Base-by-base conservation (phyloP, 2,797 vertebrate species). In the Chanos chanos region DNA sequence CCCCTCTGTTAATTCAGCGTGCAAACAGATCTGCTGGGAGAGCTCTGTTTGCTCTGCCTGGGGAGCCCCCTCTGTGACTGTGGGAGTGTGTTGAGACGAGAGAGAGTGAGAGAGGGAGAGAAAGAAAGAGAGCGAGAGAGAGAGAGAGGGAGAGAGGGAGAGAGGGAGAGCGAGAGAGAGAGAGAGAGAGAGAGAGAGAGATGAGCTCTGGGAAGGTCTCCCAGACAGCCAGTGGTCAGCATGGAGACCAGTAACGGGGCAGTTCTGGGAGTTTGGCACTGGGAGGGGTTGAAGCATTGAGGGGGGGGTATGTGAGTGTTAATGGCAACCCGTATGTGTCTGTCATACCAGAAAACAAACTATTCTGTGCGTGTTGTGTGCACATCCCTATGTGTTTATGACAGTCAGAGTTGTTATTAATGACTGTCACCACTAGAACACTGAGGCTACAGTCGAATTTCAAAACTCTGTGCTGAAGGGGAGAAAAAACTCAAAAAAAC, bases 1-100 rank as follows among this genome's bases (percentile, higher is more conserved):
- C 75, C 83, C 74, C 75, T 83, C 83, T 83, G 87, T 89, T 90
- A 92, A 92, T 91, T 92, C 90, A 92, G 87, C 89, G 85, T 87
- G 85, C 88, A 92, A 93, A 92, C 86, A 92, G 89, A 91, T 89
- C 89, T 92, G 87, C 84, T 85, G 84, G 85, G 83, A 80, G 81
- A 89, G 83, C 85, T 77, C 66, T 91, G 89, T 93, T 92, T 93
- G 85, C 86, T 91, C 82, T 92, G 77, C 54, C 66, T 80, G 88
- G 84, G 88, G 85, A 88, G 87, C 84, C 79, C 85, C 84, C 86
- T 81, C 37, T 25, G 36, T 6, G 58, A 43, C 41, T 6, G 41
- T 55, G 72, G 43, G 56, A n/a, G 66, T 34, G 36, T 16, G 36
- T 27, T 57, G 25, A 19, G 27, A 16, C 54, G 9, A 1, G 28